A percentile compares a stretch with the other conserved stretches of the same genome.
Evolutionary conservation across 2,797 vertebrate genomes (phyloP).

Genomic region (Sylvilagus floridanus): DNA sequence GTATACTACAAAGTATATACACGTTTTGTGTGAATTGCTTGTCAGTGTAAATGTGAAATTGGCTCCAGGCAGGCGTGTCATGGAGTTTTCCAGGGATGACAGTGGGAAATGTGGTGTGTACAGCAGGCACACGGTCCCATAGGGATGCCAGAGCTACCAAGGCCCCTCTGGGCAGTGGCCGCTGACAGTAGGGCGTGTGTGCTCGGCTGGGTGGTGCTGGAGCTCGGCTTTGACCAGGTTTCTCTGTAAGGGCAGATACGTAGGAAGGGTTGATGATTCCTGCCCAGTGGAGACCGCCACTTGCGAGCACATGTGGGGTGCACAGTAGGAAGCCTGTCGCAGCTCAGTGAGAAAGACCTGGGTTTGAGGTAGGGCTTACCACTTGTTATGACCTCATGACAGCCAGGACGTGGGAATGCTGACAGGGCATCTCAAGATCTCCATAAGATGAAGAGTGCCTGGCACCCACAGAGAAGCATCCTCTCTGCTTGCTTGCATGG

Average conservation of each 20-base stretch:
- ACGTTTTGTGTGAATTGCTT: neutral
- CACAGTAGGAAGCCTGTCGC: neutral
- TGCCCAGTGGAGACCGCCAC: conserved; percentile 17
- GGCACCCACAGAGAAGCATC: no score
- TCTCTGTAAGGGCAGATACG: conserved; percentile 49
- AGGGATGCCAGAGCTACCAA: conserved; percentile 21
- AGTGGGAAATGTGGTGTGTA: conserved; percentile 36
- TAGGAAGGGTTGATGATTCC: neutral
- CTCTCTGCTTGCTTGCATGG: no score
- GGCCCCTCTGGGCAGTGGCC: neutral
- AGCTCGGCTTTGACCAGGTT: conserved; percentile 54
- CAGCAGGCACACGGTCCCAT: neutral
- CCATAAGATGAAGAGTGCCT: no score
- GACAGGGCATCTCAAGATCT: no score
- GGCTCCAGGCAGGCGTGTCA: conserved; percentile 32
- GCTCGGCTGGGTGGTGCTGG: neutral
- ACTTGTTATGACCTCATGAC: neutral
- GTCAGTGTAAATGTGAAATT: conserved; percentile 50
- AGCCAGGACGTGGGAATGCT: no score
- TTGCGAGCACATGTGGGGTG: neutral
- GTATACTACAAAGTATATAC: neutral
- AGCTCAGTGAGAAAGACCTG: neutral
- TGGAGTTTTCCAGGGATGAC: conserved; percentile 39
- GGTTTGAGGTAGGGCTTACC: neutral
- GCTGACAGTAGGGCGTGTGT: neutral